phyloP scores from a whole-genome alignment of 2,888 invertebrate genomes.

The Stenchaetothrips biformis region DNA sequence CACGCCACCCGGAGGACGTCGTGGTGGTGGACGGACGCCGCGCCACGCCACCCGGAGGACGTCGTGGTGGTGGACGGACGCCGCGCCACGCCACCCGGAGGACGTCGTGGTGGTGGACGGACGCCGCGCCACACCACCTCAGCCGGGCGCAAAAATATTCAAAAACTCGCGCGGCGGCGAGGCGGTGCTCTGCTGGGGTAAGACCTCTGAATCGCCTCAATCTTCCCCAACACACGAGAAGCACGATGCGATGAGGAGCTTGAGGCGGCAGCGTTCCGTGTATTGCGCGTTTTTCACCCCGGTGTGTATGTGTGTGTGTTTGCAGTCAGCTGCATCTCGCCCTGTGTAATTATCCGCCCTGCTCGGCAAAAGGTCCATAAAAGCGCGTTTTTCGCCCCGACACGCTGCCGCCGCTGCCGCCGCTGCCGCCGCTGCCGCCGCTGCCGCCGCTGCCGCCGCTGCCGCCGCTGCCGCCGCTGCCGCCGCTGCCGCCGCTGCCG shows the following conservation, averaged over 20 bases:
- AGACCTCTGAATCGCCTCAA: background rate
- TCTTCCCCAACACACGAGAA: no score
- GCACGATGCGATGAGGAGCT: background rate
- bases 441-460: background rate
- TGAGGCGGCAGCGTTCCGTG: background rate
- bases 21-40: no score
- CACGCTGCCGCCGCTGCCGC: background rate
- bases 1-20: no score
- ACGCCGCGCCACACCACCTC: background rate
- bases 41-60: no score
- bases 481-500: no score
- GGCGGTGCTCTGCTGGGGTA: background rate
- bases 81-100: no score
- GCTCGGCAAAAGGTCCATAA: conserved; percentile 19
- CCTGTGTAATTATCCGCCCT: conserved; percentile 7
- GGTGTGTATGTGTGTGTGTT: background rate
- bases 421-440: background rate
- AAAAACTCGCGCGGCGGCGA: background rate
- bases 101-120: no score
- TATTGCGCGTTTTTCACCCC: background rate
- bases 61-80: no score
- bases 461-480: background rate
- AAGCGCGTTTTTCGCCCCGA: background rate
- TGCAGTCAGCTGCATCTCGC: background rate
- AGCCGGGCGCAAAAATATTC: background rate